Base-by-base conservation (phyloP, 2,888 invertebrate species). In the Anorthoa munda region DNA sequence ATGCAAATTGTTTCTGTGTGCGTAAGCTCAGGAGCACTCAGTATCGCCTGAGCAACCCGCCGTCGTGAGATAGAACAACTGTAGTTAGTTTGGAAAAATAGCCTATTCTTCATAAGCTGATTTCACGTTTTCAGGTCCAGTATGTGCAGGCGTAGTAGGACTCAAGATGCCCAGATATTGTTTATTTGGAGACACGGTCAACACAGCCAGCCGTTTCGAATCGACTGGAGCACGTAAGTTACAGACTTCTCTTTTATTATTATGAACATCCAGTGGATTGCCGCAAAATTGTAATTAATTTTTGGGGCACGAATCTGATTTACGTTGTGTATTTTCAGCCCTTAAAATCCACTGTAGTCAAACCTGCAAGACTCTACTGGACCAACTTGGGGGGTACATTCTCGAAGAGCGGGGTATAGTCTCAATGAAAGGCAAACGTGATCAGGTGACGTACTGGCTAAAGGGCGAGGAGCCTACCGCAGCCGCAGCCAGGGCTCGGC, bases 151-250 rank as follows among this genome's bases (percentile, higher is more conserved):
- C 1, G 99, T 99, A 0, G 99, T 99, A 0, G 99, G 99, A 0
- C 94, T 98, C 9, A 99, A 99, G 95, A 99, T 99, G 99, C 99
- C 99, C 0, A 97, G 99, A 61, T 99, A 99, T 90, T 99, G 99
- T 89, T 95, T 99, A 4, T 99, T 99, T 89, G 99, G 99, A 0
- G 99, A 99, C 90, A 99, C 99, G 0, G 99, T 99, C 1, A 99
- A 99, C 90, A 99, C 99, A 0, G 98, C 98, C 1, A 98, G 98
- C 74, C 97, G 98, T 26, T 98, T 98, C 97, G 98, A 98, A 94
- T 98, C 98, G 0, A 98, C 98, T 0, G 98, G 98, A 78, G 96
- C 97, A 77, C 97, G 98, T 98, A 93, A 97, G 97, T 95, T 64
- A 11, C 31, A 46, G 9, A 39, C 31, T 39, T 39, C 39, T 39